These are phyloP conservation scores for Oscheius myriophilus DNA, from an alignment of 2,888 invertebrate genomes.

Conservation along the genomic window DNA sequence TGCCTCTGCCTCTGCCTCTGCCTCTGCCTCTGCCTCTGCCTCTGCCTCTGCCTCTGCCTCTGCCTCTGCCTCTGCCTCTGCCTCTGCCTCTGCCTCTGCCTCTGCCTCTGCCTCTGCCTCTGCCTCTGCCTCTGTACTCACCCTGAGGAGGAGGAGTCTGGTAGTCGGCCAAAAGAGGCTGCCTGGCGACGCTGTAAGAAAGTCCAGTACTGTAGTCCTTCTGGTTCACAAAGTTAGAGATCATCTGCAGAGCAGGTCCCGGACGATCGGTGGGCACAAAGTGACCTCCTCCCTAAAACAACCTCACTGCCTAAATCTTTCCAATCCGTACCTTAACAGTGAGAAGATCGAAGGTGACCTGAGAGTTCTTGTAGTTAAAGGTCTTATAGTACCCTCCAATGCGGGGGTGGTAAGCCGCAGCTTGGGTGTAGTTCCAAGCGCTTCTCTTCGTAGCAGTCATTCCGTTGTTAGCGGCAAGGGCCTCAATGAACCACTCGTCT, in stretches of 20 bases:
- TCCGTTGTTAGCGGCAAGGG: conserved; percentile 41
- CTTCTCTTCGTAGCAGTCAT: conserved; percentile 37
- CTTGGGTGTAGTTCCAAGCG: conserved; percentile 60
- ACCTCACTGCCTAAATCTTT: not conserved
- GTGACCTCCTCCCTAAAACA: conserved; percentile 75
- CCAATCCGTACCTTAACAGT: conserved; percentile 45
- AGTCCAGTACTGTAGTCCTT: conserved; percentile 49
- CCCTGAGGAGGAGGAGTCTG: conserved; percentile 38
- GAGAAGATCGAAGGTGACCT: conserved; percentile 48
- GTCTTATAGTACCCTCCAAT: conserved; percentile 59
- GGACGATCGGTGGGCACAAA: conserved; percentile 86
- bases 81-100: too few species aligned
- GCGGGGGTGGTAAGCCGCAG: conserved; percentile 39
- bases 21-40: too few species aligned
- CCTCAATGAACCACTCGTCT: conserved; percentile 66
- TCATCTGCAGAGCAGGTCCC: conserved; percentile 81
- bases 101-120: too few species aligned
- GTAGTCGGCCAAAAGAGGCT: conserved; percentile 44
- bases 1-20: too few species aligned
- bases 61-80: too few species aligned
- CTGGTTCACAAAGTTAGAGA: conserved; percentile 76
- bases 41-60: too few species aligned
- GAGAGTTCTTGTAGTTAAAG: conserved; percentile 43
- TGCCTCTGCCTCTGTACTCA: not conserved
- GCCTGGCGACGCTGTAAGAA: conserved; percentile 41